Percentiles rank a stretch among this genome's conserved stretches.
phyloP scores from a whole-genome alignment of 2,113 vertebrate species.

The Percina caprodes region DNA sequence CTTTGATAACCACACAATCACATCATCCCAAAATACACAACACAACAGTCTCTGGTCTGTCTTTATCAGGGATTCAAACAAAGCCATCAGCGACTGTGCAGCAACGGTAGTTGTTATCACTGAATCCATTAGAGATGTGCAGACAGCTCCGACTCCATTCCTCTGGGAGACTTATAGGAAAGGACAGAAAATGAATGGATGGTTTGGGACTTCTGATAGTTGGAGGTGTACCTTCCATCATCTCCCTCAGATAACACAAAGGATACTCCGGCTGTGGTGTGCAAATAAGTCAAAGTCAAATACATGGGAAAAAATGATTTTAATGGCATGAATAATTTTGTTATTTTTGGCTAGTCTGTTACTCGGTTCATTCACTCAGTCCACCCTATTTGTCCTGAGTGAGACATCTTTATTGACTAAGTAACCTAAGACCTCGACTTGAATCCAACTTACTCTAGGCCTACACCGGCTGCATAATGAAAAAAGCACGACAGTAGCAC shows the following conservation, averaged over 20 bases:
- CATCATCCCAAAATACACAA: constrained; percentile 37
- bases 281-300: constrained; percentile 16
- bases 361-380: not conserved
- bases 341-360: not conserved
- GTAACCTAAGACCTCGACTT: not conserved
- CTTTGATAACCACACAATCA: constrained; percentile 23
- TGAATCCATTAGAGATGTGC: constrained; percentile 70
- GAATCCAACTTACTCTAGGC: not conserved
- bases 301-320: not conserved
- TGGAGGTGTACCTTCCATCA: constrained; percentile 45
- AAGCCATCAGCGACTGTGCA: constrained; percentile 53
- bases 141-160: constrained; percentile 50
- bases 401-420: not conserved
- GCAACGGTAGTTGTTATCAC: constrained; percentile 57
- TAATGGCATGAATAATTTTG: not conserved
- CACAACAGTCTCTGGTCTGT: constrained; percentile 4
- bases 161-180: constrained; percentile 53
- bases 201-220: constrained; percentile 54
- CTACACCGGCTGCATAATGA: not conserved
- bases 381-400: not conserved
- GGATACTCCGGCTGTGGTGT: not conserved
- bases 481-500: not conserved
- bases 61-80: constrained; percentile 59
- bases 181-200: constrained; percentile 66
- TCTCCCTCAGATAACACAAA: constrained; percentile 51